Base-by-base conservation (phyloP, 2,888 invertebrate species). In the Rhagonycha fulva region DNA sequence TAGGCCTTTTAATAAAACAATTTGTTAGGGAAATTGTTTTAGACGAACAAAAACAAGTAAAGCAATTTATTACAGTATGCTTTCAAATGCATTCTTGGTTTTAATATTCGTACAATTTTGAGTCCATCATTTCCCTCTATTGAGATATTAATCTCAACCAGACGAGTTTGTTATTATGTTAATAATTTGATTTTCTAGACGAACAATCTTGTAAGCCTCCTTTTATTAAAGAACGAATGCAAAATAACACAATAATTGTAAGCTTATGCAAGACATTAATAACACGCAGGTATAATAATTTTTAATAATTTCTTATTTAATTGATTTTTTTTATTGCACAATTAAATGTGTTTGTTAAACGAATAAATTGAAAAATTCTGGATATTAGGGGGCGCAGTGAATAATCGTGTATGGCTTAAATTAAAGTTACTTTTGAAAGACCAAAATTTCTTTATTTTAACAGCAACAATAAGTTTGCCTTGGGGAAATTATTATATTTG, bases 161-260 rank as follows among this genome's bases (percentile, higher is more conserved):
- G 70, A 70, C 67, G 76, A 70, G 67, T 76, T 76, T 76, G 72
- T 73, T 76, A 76, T 76, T 72, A 72, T 66, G 63, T 76, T 76
- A 73, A 73, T 76, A 76, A 76, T 76, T 76, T 68, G 69, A 74
- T 69, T 74, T 76, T 72, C 76, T 70, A 14, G 19, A 28, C 61
- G 62, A 73, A 66, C 19, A 70, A 30, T 67, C 70, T 73, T 72
- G 68, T 12, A 66, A 66, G 11, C 47, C 47, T 9, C 47, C 12
- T 47, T 47, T 47, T 47, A 47, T 47, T 47, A 47, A 47, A 47
- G 47, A 47, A 47, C 3, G 47, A 5, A 47, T 47, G n/a, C 26
- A 47, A 47, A 47, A 47, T 47, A 47, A n/a, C 47, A n/a, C n/a
- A 47, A 47, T 47, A 47, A 47, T 4, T n/a, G 47, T 47, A 47